These are phyloP conservation scores for Equus quagga DNA, from an alignment of 2,113 vertebrate species.

Conservation along the genomic window DNA sequence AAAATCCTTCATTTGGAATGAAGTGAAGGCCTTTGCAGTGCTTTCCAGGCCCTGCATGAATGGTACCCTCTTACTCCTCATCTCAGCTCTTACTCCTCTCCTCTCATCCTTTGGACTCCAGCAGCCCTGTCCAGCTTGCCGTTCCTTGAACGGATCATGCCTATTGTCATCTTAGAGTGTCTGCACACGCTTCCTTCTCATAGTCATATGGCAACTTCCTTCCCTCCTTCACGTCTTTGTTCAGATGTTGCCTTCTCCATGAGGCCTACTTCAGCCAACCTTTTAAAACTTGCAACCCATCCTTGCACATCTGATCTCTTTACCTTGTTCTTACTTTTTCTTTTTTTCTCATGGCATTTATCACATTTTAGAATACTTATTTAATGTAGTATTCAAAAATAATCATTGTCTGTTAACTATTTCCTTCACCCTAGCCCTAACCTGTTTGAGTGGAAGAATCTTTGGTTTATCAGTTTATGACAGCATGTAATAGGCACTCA, in stretches of 20 bases:
- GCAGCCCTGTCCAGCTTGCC: background rate
- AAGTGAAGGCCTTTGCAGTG: background rate
- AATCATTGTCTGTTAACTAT: background rate
- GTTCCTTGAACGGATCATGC: background rate
- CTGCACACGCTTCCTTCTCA: background rate
- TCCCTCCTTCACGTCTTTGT: background rate
- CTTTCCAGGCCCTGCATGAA: background rate
- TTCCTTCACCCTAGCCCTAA: background rate
- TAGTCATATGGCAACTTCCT: background rate
- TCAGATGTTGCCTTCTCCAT: background rate
- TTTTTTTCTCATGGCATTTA: background rate
- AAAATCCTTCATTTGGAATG: background rate
- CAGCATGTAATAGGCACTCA: background rate
- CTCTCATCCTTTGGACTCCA: no score
- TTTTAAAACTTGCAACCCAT: background rate
- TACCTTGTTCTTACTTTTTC: background rate
- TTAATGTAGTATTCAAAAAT: background rate
- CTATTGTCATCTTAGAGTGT: background rate
- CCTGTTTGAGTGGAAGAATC: background rate
- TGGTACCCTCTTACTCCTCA: no score
- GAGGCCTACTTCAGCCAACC: no score
- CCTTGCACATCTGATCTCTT: background rate
- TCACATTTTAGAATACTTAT: background rate
- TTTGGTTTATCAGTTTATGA: background rate
- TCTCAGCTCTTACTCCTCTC: background rate